Percentiles rank a stretch among this genome's conserved stretches.
Evolutionary conservation across 2,888 invertebrate species (phyloP).

Genomic region (Agapetus fuscipes): DNA sequence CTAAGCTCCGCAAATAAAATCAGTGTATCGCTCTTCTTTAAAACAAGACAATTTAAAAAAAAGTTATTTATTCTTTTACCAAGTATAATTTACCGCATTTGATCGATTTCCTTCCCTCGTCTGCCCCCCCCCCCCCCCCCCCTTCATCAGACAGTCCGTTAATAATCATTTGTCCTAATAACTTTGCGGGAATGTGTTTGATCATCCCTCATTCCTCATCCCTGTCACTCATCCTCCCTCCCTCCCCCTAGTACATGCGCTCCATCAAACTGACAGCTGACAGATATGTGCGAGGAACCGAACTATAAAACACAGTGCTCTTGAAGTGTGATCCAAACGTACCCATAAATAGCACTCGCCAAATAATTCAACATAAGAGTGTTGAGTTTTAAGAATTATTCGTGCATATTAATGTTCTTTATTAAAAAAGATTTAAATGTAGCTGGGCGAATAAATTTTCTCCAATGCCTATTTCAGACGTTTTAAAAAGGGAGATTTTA

Average conservation of each 20-base stretch:
- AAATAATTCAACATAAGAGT: no score
- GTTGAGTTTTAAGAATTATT: no score
- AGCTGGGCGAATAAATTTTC: no score
- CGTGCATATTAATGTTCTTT: no score
- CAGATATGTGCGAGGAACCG: not conserved
- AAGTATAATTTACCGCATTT: not conserved
- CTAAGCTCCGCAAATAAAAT: no score
- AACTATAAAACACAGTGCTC: slow-evolving; percentile 2
- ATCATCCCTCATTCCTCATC: slow-evolving; percentile 19
- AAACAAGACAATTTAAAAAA: not conserved
- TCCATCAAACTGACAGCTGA: not conserved
- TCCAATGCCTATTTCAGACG: no score
- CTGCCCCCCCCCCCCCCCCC: slow-evolving; percentile 1
- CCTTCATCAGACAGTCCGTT: slow-evolving; percentile 18
- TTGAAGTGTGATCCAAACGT: no score
- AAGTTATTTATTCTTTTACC: not conserved
- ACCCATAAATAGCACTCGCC: no score
- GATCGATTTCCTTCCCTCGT: not conserved
- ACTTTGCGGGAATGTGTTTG: slow-evolving; percentile 20
- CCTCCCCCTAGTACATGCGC: not conserved
- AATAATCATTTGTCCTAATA: slow-evolving; percentile 22
- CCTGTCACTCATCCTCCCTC: not conserved
- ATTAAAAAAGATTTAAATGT: no score
- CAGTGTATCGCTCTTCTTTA: no score
- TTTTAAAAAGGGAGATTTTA: no score